Percentiles rank a stretch among this genome's conserved stretches.
phyloP scores from a whole-genome alignment of 2,797 vertebrate genomes.

The Peromyscus nudipes region DNA sequence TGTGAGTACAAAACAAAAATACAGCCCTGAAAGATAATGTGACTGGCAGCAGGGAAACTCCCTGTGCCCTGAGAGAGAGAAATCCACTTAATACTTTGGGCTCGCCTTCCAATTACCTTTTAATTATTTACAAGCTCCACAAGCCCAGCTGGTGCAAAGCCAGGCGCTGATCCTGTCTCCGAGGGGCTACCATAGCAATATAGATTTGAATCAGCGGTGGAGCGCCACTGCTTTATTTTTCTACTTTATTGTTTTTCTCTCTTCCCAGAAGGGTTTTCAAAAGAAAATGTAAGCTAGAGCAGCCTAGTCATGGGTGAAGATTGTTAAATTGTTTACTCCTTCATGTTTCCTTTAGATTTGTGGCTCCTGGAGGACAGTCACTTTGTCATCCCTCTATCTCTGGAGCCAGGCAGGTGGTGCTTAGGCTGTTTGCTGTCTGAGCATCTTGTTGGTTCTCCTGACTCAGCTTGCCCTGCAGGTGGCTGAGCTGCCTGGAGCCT shows the following conservation, averaged over 20 bases:
- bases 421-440: background rate
- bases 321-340: slow-evolving; percentile 22
- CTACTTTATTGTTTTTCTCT: slow-evolving; percentile 78
- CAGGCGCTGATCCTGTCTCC: slow-evolving; percentile 77
- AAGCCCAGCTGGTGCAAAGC: slow-evolving; percentile 76
- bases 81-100: slow-evolving; percentile 84
- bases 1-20: slow-evolving; percentile 56
- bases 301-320: background rate
- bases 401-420: background rate
- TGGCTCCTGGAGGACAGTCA: slow-evolving; percentile 23
- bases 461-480: background rate
- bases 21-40: slow-evolving; percentile 69
- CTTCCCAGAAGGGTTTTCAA: slow-evolving; percentile 75
- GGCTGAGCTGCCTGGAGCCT: background rate
- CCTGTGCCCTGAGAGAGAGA: slow-evolving; percentile 73
- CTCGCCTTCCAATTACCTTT: slow-evolving; percentile 84
- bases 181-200: slow-evolving; percentile 83
- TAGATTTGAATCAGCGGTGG: slow-evolving; percentile 81
- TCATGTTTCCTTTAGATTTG: background rate
- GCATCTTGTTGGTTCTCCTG: background rate
- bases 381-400: background rate
- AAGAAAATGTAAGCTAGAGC: slow-evolving; percentile 57
- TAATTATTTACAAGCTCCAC: slow-evolving; percentile 86
- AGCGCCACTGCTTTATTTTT: slow-evolving; percentile 76
- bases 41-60: slow-evolving; percentile 81